phyloP scores from a whole-genome alignment of 2,113 vertebrate species.

The Rhinichthys klamathensis region DNA sequence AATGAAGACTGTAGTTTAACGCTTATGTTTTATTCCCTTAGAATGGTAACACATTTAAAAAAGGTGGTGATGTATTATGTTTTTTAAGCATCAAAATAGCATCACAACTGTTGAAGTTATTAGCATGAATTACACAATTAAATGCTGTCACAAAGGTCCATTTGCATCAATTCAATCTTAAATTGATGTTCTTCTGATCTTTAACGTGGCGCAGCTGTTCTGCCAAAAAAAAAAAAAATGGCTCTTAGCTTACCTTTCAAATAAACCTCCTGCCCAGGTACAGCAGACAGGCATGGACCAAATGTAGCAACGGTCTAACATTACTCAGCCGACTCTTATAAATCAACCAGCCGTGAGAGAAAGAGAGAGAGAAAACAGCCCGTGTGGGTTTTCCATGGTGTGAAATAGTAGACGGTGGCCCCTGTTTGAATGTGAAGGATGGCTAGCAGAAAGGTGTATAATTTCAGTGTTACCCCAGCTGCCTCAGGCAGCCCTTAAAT shows the following conservation, averaged over 20 bases:
- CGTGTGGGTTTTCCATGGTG: slow-evolving; percentile 56
- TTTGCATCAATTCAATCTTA: slow-evolving; percentile 5
- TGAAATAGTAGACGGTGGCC: slow-evolving; percentile 65
- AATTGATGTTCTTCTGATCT: slow-evolving; percentile 8
- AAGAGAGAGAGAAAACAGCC: slow-evolving; percentile 34
- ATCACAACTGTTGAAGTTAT: not conserved
- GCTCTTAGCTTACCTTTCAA: slow-evolving; percentile 53
- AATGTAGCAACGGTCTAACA: slow-evolving; percentile 61
- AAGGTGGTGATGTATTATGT: not conserved
- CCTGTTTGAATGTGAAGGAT: slow-evolving; percentile 65
- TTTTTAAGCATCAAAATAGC: not conserved
- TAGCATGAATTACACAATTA: not conserved
- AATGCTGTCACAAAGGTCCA: not conserved
- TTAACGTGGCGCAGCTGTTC: slow-evolving; percentile 58
- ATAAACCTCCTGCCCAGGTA: slow-evolving; percentile 58
- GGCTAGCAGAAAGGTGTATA: slow-evolving; percentile 70
- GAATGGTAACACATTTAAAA: not conserved
- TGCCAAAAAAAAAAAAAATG: slow-evolving; percentile 50
- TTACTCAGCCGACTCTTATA: slow-evolving; percentile 63
- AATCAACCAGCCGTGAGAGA: slow-evolving; percentile 52
- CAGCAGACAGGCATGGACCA: slow-evolving; percentile 56
- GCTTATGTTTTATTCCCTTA: not conserved
- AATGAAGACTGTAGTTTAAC: not conserved
- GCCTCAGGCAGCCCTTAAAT: slow-evolving; percentile 71
- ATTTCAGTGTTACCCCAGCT: slow-evolving; percentile 84